phyloP scores from a whole-genome alignment of 2,888 invertebrate genomes.

The Molorchus minor region DNA sequence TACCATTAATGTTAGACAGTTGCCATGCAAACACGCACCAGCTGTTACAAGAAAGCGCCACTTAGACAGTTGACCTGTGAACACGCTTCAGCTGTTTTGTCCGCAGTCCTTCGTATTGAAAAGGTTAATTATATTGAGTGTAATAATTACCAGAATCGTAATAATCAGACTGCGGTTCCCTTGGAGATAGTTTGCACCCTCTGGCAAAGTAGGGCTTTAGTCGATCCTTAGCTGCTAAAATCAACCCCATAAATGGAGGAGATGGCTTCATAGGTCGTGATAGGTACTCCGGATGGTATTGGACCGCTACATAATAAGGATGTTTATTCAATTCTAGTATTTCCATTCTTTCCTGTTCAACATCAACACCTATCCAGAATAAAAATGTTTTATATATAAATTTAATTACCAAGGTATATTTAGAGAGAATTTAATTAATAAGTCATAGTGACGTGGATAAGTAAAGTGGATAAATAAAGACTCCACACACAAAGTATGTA shows the following conservation, averaged over 20 bases:
- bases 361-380: slow-evolving; percentile 71
- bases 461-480: too few relatives aligned
- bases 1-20: too few relatives aligned
- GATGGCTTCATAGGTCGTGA: slow-evolving; percentile 92
- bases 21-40: too few relatives aligned
- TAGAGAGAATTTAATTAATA: too few relatives aligned
- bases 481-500: too few relatives aligned
- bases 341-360: slow-evolving; percentile 91
- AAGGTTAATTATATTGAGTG: too few relatives aligned
- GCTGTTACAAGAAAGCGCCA: too few relatives aligned
- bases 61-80: too few relatives aligned
- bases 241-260: slow-evolving; percentile 93
- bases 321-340: slow-evolving; percentile 87
- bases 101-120: too few relatives aligned
- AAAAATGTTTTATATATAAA: background rate
- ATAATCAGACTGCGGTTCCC: slow-evolving; percentile 72
- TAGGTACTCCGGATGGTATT: slow-evolving; percentile 98
- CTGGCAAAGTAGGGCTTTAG: slow-evolving; percentile 76
- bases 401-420: too few relatives aligned
- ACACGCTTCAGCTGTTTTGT: too few relatives aligned
- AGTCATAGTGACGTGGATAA: too few relatives aligned
- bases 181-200: slow-evolving; percentile 79
- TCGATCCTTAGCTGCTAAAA: slow-evolving; percentile 88
- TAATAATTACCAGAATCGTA: slow-evolving; percentile 70
- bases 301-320: slow-evolving; percentile 93